Evolutionary conservation across 2,888 invertebrate genomes (phyloP).

Genomic region (Dusona sp.): DNA sequence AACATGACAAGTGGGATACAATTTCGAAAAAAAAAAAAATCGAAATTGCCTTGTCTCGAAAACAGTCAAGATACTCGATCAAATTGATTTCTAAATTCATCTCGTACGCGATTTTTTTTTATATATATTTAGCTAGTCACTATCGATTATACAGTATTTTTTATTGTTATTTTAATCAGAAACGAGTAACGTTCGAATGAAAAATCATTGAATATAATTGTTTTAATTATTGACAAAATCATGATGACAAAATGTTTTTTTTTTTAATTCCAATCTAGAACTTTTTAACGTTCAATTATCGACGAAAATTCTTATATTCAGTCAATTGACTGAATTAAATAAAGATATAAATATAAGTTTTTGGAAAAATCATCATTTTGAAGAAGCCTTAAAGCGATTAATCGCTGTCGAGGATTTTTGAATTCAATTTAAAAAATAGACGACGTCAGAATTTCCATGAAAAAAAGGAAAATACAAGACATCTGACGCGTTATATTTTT

Average conservation of each 20-base stretch:
- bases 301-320: neutral
- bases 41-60: slow-evolving; percentile 40
- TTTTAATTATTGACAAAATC: neutral
- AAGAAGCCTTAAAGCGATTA: too few relatives aligned
- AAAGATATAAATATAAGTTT: neutral
- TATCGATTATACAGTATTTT: slow-evolving; percentile 36
- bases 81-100: slow-evolving; percentile 29
- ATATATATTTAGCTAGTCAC: slow-evolving; percentile 18
- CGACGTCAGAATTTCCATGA: neutral
- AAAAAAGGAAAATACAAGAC: neutral
- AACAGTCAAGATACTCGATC: slow-evolving; percentile 41
- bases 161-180: slow-evolving; percentile 13
- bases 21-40: neutral
- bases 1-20: slow-evolving; percentile 10
- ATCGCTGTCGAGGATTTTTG: too few relatives aligned
- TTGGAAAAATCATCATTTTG: neutral
- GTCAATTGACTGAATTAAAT: neutral
- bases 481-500: neutral
- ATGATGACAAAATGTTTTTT: neutral
- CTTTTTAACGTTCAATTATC: neutral
- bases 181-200: neutral
- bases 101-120: neutral
- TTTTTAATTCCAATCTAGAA: neutral
- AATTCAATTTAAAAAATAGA: too few relatives aligned
- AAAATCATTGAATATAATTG: slow-evolving; percentile 4